Percentiles rank a stretch among this genome's conserved stretches.
These are phyloP conservation scores for Dryadula phaetusa DNA, from an alignment of 2,888 invertebrate genomes.

Conservation along the genomic window DNA sequence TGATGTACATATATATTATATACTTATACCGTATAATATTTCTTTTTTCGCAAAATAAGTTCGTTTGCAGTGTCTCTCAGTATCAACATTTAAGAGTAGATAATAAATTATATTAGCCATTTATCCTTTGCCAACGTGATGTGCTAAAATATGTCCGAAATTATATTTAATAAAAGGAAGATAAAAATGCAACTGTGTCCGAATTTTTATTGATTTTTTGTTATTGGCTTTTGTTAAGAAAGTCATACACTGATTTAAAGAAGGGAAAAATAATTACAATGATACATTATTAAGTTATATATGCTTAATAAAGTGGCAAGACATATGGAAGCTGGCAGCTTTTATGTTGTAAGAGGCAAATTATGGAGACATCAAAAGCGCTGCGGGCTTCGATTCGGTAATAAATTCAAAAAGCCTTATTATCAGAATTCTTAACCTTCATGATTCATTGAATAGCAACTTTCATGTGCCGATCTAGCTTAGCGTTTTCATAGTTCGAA, in stretches of 20 bases:
- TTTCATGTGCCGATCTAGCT: conserved; percentile 36
- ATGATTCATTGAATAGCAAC: conserved; percentile 38
- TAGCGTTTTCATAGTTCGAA: conserved; percentile 25
- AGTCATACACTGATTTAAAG: neutral
- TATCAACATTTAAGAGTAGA: conserved; percentile 13
- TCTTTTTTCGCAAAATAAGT: conserved; percentile 13
- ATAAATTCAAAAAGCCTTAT: conserved; percentile 34
- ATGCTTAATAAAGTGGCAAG: conserved; percentile 14
- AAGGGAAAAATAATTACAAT: neutral
- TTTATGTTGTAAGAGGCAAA: conserved; percentile 17
- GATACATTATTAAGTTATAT: neutral
- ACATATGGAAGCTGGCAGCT: conserved; percentile 12
- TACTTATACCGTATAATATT: too few relatives aligned
- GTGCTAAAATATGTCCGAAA: neutral
- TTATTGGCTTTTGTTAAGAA: neutral
- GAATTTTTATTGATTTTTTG: neutral
- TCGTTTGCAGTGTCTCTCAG: neutral
- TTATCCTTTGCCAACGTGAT: conserved; percentile 15
- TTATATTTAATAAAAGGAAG: neutral
- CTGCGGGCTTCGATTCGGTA: conserved; percentile 30
- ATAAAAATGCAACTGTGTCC: neutral
- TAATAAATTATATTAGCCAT: conserved; percentile 30
- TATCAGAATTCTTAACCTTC: conserved; percentile 36
- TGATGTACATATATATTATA: conserved; percentile 1
- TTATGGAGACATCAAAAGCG: conserved; percentile 18